Base-by-base conservation (phyloP, 2,888 invertebrate species). In the Nymphalis urticae region DNA sequence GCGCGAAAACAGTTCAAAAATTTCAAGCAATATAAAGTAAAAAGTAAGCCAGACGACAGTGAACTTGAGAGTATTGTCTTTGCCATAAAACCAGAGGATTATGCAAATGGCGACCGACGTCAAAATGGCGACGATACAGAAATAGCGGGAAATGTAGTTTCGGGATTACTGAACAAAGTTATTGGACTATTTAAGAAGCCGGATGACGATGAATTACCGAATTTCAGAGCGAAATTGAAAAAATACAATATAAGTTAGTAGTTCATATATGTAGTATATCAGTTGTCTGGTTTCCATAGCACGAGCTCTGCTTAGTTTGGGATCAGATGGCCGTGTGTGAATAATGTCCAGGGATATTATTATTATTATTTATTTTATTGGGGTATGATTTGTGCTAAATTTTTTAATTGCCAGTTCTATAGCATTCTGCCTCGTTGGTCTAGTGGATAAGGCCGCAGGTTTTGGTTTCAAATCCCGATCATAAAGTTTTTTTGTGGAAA, bases 31-130 rank as follows among this genome's bases (percentile, higher is more conserved):
- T 73, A 66, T 10, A 72, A 68, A 21, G 42, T 64, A 13, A 69
- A 69, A 48, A 64, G 60, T n/a, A 36, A 67, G 10, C 36, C 21
- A 0, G 19, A 62, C 27, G 65, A 64, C 27, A 62, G 66, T 0
- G 69, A 70, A n/a, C 50, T 76, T 17, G 77, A 77, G 5, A 76
- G 75, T 21, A 54, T 76, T 1, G 74, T 76, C 0, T 61, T 75
- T 1, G 75, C 73, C 0, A 73, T 75, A n/a, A 71, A 75, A 61
- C 70, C 75, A 1, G 62, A 50, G 13, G 58, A 59, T 53, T 50
- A 66, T 16, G 27, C 8, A 54, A 51, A 69, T 50, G 66, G 64
- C 47, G 58, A 51, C 42, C 50, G 59, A 1, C 17, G 51, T 54
- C 53, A 66, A 65, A 10, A 66, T 66, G 54, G 48, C 9, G 59